Evolutionary conservation across 2,888 invertebrate species (phyloP), one percentile per base, ranked within the genome.

Genomic region (Candidula unifasciata): DNA sequence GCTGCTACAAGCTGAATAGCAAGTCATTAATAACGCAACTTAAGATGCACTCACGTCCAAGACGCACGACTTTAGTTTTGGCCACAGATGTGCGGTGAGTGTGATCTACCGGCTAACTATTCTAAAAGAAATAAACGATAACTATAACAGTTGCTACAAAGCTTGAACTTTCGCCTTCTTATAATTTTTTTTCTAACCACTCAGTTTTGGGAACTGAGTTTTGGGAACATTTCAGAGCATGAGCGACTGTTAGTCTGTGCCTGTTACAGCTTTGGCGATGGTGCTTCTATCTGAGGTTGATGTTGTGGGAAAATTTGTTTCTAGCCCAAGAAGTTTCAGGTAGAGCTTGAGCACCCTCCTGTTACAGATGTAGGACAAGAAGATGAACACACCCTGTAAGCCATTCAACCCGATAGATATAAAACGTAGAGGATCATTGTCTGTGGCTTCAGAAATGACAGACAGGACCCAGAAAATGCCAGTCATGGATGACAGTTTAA

Each of bases 401-500:
- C 74, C 74, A 54, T 74, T 54, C n/a, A 74, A 21, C 52, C 24
- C 27, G 21, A 74, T 74, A 37, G 74, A 27, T 52, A 74, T 74
- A 54, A 74, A 74, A 13, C 74, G 18, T 5, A 74, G 74, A 54
- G 74, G 54, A 33, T 74, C 30, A 54, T 74, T 74, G 54, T 74
- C 54, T 0, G 74, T 74, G 30, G 74, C 74, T 54, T 74, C 74
- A 54, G 74, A 27, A 33, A 74, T 74, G 30, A 54, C 30, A 21
- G 74, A n/a, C 1, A 74, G 6, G 10, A 54, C 54, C 74, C 74
- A 83, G 78, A 83, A 83, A 5, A 35, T 57, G 27, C 83, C 83
- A 10, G 83, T 83, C 54, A 83, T 33, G 0, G 78, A 33, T 5
- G 83, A 83, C 18, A 83, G 52, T 30, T 83, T 83, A 57, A 83